Base-by-base conservation (phyloP, 2,113 vertebrate genomes). In the Pterocles gutturalis region DNA sequence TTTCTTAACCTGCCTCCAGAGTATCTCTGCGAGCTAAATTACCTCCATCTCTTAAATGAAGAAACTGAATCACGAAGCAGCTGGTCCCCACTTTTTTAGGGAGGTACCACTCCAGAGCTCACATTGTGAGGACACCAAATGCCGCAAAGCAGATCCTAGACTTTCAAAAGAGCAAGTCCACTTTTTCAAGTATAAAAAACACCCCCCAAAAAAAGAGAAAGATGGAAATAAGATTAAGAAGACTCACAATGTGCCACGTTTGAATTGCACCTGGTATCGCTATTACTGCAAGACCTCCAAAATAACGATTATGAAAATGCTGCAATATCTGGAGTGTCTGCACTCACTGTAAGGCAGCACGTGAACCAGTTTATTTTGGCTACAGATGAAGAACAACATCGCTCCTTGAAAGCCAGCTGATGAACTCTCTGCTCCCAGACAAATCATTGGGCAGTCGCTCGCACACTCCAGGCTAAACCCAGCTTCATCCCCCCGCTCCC, bases 161-260 rank as follows among this genome's bases (percentile, higher is more conserved):
- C 15, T 18, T 73, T n/a, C 54, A 45, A 16, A 36, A 54, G 11
- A 73, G 18, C 0, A 0, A 13, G 7, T 5, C 10, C 5, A 5
- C 7, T 34, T 89, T 53, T 41, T 16, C 5, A 77, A 62, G 6
- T 9, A 46, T 11, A 5, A 28, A 80, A 38, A 41, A 3, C 3
- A 1, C 9, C 14, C 51, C 9, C 8, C 13, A 43, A 28, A 41
- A 11, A 33, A 5, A 53, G 14, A 55, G 9, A 84, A 81, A 46
- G 10, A 5, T 14, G 33, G 8, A 78, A 81, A 28, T 5, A 70
- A 62, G 3, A 36, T 41, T 10, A 8, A 43, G 67, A 5, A 11
- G 0, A 0, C 13, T 6, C 53, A 19, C 16, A 20, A 9, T 1
- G n/a, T 1, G 2, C 3, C 31, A 6, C 0, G 22, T 33, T 1